Percentiles rank a stretch among this genome's conserved stretches.
These are phyloP conservation scores for Acanthoscelides obtectus DNA, from an alignment of 2,888 invertebrate species.

Conservation along the genomic window DNA sequence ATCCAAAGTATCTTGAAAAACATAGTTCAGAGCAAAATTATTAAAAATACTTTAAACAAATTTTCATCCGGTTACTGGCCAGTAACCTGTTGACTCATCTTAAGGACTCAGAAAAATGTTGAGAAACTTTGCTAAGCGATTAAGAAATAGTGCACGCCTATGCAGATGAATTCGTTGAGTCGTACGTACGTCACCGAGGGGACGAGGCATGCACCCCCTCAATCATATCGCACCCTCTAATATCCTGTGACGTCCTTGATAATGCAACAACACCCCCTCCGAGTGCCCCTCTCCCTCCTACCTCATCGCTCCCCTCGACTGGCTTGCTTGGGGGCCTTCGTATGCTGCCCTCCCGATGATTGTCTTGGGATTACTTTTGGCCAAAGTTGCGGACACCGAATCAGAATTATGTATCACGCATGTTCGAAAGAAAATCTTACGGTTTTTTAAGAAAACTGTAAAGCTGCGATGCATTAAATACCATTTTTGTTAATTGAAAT, in stretches of 20 bases:
- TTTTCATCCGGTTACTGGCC: too few species aligned
- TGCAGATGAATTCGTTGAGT: slow-evolving; percentile 2
- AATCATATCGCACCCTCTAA: slow-evolving; percentile 50
- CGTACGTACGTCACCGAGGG: background rate
- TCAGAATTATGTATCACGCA: background rate
- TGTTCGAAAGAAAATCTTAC: too few species aligned
- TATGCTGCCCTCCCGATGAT: background rate
- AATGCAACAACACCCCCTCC: slow-evolving; percentile 45
- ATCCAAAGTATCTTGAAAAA: too few species aligned
- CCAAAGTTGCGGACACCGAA: background rate
- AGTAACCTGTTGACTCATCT: too few species aligned
- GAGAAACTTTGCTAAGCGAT: too few species aligned
- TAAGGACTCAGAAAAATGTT: too few species aligned
- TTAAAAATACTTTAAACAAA: too few species aligned
- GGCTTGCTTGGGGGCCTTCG: background rate
- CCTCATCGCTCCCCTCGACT: slow-evolving; percentile 7
- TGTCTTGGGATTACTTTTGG: background rate
- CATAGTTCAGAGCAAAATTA: too few species aligned
- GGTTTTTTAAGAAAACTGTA: too few species aligned
- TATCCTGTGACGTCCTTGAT: slow-evolving; percentile 48
- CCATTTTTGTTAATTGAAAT: too few species aligned
- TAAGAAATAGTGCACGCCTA: too few species aligned
- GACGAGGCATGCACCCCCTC: slow-evolving; percentile 35
- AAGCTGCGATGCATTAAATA: too few species aligned
- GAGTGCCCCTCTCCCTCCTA: slow-evolving; percentile 1